Conservation (phyloP, 2,888 invertebrate species). For the Uloborus plumipes region DNA sequence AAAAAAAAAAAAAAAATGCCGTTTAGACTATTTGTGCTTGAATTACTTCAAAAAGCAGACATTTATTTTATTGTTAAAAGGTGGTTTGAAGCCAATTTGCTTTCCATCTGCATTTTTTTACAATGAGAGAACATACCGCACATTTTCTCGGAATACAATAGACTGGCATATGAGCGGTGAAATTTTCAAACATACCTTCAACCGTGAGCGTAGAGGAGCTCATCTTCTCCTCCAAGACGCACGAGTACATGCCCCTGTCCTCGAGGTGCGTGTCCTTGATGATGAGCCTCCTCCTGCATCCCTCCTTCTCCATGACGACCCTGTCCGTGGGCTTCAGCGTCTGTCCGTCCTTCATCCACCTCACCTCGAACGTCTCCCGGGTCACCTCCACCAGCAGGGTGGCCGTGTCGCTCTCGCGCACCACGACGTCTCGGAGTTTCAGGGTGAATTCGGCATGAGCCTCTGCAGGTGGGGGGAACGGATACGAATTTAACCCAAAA, state of each 20-base stretch:
- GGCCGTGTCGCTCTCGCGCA: constrained; percentile 67
- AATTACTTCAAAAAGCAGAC: too few relatives aligned
- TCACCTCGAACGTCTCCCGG: constrained; percentile 63
- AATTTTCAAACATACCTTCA: constrained; percentile 68
- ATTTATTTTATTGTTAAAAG: too few relatives aligned
- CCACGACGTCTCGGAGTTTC: constrained; percentile 68
- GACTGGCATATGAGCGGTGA: too few relatives aligned
- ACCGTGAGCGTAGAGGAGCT: constrained; percentile 70
- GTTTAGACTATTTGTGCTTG: too few relatives aligned
- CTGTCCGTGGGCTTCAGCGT: constrained; percentile 59
- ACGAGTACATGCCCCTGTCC: constrained; percentile 71
- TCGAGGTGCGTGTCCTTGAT: constrained; percentile 67
- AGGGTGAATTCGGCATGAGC: constrained; percentile 69
- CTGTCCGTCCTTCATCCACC: constrained; percentile 66
- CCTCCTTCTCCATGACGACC: constrained; percentile 63
- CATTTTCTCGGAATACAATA: too few relatives aligned
- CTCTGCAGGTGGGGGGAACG: constrained; percentile 67
- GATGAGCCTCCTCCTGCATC: constrained; percentile 65
- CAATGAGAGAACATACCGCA: too few relatives aligned
- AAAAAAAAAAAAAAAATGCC: too few relatives aligned
- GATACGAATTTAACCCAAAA: too few relatives aligned
- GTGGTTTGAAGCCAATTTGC: too few relatives aligned
- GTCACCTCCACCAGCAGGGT: constrained; percentile 69
- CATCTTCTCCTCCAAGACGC: constrained; percentile 69
- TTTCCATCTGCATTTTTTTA: too few relatives aligned